Evolutionary conservation across 2,797 vertebrate genomes (phyloP).

Genomic region (Oreortyx pictus): DNA sequence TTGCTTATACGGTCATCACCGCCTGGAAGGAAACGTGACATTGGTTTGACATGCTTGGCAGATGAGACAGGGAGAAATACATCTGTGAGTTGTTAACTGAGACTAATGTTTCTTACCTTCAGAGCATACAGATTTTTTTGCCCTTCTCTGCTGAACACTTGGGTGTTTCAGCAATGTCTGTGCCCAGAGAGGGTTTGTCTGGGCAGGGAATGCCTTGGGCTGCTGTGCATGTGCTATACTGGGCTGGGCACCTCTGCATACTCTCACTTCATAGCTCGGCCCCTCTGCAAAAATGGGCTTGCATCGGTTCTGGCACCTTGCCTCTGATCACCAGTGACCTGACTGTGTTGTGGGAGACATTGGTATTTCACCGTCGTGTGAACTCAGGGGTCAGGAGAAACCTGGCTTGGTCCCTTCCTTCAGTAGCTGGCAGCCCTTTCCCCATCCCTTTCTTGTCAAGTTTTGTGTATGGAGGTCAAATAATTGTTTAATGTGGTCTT

Average conservation of each 20-base stretch:
- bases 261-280: background rate
- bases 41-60: constrained; percentile 2
- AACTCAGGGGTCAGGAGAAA: background rate
- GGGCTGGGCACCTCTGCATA: background rate
- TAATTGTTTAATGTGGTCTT: background rate
- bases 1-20: background rate
- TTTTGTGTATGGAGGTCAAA: background rate
- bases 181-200: background rate
- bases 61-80: background rate
- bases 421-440: background rate
- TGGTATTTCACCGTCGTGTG: background rate
- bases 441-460: background rate
- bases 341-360: background rate
- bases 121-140: background rate
- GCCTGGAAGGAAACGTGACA: background rate
- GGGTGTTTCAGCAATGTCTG: background rate
- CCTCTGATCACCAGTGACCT: background rate
- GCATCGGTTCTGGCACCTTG: background rate
- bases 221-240: rapidly evolving
- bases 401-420: background rate
- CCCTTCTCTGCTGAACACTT: constrained; percentile 6
- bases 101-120: background rate
- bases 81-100: background rate
- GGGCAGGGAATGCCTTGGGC: background rate
- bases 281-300: rapidly evolving